Evolutionary conservation across 1,140 invertebrate genomes (phyloP).

Genomic region (Heliothis subflexa): DNA sequence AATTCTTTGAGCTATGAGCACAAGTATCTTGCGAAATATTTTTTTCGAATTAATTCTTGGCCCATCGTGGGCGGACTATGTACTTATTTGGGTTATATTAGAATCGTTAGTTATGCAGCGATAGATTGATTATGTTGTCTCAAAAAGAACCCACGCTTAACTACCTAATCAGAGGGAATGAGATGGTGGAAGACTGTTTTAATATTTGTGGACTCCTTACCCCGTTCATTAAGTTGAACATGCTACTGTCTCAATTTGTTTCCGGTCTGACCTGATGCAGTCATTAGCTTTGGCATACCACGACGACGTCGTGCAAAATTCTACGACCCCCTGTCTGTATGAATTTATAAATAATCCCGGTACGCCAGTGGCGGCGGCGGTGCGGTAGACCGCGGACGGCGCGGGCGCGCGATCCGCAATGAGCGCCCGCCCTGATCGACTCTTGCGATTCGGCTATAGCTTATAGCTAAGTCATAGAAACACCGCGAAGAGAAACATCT

Average conservation of each 20-base stretch:
- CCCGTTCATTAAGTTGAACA: slow-evolving; percentile 37
- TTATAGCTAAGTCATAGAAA: slow-evolving; percentile 37
- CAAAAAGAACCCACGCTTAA: background rate
- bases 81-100: slow-evolving; percentile 24
- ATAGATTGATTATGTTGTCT: slow-evolving; percentile 7
- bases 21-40: slow-evolving; percentile 52
- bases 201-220: background rate
- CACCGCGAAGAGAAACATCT: slow-evolving; percentile 8
- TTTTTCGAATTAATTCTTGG: slow-evolving; percentile 36
- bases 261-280: slow-evolving; percentile 76
- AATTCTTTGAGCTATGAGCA: slow-evolving; percentile 58
- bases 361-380: slow-evolving; percentile 81
- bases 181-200: too few relatives aligned
- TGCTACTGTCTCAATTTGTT: slow-evolving; percentile 60
- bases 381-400: slow-evolving; percentile 82
- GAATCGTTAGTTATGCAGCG: slow-evolving; percentile 6
- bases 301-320: slow-evolving; percentile 79
- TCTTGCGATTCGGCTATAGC: slow-evolving; percentile 46
- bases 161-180: too few relatives aligned
- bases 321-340: slow-evolving; percentile 84
- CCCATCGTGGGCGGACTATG: slow-evolving; percentile 11
- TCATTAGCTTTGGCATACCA: slow-evolving; percentile 77
- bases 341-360: slow-evolving; percentile 85
- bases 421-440: slow-evolving; percentile 61
- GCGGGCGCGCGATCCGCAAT: slow-evolving; percentile 76